Evolutionary conservation across 1,140 invertebrate species (phyloP).

Genomic region (Galendromus occidentalis): DNA sequence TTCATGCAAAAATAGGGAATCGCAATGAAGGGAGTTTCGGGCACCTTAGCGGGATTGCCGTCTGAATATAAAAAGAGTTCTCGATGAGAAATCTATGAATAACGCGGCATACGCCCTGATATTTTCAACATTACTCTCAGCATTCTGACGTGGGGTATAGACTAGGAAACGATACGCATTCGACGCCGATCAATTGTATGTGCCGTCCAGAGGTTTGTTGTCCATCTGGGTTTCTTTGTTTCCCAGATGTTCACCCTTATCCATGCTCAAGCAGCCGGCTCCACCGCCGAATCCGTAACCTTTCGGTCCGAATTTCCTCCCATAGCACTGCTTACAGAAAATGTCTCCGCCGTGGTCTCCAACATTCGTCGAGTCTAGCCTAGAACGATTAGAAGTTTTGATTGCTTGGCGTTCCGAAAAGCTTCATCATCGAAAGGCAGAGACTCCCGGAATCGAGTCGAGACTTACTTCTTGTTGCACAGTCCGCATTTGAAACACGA

Average conservation of each 20-base stretch:
- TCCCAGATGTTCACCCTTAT: constrained; percentile 56
- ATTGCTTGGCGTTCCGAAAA: too few relatives aligned
- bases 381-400: neutral
- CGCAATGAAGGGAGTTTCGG: too few relatives aligned
- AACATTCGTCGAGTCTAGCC: constrained; percentile 91
- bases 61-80: too few relatives aligned
- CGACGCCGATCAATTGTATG: neutral
- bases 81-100: too few relatives aligned
- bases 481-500: constrained; percentile 30
- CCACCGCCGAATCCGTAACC: constrained; percentile 93
- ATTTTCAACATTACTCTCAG: too few relatives aligned
- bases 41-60: too few relatives aligned
- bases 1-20: too few relatives aligned
- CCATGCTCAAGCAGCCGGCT: constrained; percentile 87
- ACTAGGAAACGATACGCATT: neutral
- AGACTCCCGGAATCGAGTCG: too few relatives aligned
- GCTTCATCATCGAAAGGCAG: too few relatives aligned
- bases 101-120: too few relatives aligned
- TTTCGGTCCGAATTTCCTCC: constrained; percentile 87
- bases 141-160: too few relatives aligned
- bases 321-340: constrained; percentile 91
- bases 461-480: constrained; percentile 3
- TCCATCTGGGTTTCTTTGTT: constrained; percentile 11
- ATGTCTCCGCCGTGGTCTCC: constrained; percentile 83
- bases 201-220: constrained; percentile 2